A percentile compares a stretch with the other conserved stretches of the same genome.
Evolutionary conservation across 2,113 vertebrate genomes (phyloP).

Genomic region (Trichomycterus rosablanca): DNA sequence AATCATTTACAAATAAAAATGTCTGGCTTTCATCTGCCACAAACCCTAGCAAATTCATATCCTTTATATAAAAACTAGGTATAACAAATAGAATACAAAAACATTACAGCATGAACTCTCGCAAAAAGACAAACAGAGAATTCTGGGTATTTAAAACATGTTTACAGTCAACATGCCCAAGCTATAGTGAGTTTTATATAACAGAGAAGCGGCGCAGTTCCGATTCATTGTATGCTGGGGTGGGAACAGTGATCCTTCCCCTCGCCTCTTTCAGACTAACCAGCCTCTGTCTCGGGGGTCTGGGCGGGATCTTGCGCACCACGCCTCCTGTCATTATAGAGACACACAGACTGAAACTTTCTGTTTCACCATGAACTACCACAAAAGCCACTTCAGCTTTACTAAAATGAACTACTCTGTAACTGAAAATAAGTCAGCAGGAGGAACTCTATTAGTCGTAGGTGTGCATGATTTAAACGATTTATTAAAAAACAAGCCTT

Average conservation of each 20-base stretch:
- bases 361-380: conserved; percentile 12
- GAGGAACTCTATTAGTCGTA: background rate
- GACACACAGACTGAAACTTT: conserved; percentile 40
- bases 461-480: background rate
- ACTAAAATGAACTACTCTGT: no score
- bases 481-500: no score
- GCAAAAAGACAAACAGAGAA: background rate
- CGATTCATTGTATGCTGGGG: conserved; percentile 3
- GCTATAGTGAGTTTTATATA: conserved; percentile 16
- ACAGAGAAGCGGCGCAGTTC: conserved; percentile 38
- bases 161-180: background rate
- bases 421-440: no score
- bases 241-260: conserved; percentile 20
- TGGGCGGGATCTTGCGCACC: conserved; percentile 35
- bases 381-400: conserved; percentile 6
- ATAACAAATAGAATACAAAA: conserved; percentile 21
- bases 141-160: background rate
- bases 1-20: no score
- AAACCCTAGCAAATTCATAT: no score
- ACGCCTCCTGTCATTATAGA: conserved; percentile 42
- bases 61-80: background rate
- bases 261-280: conserved; percentile 52
- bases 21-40: no score
- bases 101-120: conserved; percentile 20
- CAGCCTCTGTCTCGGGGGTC: conserved; percentile 38